Base-by-base conservation (phyloP, 2,113 vertebrate genomes). In the Hippocampus abdominalis region DNA sequence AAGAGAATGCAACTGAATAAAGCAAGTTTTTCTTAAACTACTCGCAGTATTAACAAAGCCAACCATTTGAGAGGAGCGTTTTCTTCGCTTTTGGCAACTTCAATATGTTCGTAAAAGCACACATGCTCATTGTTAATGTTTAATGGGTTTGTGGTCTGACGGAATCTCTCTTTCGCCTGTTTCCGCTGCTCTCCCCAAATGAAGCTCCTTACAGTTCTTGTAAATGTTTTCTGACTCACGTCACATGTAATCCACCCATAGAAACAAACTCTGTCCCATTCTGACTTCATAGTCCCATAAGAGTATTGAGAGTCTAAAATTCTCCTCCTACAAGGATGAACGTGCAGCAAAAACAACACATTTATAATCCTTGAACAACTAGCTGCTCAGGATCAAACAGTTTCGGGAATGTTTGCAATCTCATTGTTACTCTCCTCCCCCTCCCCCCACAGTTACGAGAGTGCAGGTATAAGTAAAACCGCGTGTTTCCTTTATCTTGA, bases 221-320 rank as follows among this genome's bases (percentile, higher is more conserved):
- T 87, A 89, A 89, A 92, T 91, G 80, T 80, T 88, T 90, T 78
- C 71, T 81, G 76, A 53, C 64, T 88, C 62, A 62, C 78, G 77
- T 92, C 90, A 92, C 77, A 73, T 57, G 57, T 79, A 81, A 87
- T 85, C 89, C 91, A 87, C 91, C 91, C 89, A 84, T 83, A 66
- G 76, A 80, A 89, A 87, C 77, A 86, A 83, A 80, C 81, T 79
- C 74, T 71, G 63, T 84, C 78, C 74, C 23, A 18, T 69, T 78
- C 77, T 88, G 85, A 90, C 85, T 76, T 89, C 85, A 86, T 84
- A 73, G 70, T 81, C 87, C 75, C 82, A 63, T 53, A 80, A 79
- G 85, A 83, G 67, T 60, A 70, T 63, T 65, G 12, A 74, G 64
- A 42, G 51, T 57, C 69, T 62, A 76, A 27, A 76, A 65, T 53